These are phyloP conservation scores for Chironomus riparius DNA, from an alignment of 2,888 invertebrate genomes.

Conservation along the genomic window DNA sequence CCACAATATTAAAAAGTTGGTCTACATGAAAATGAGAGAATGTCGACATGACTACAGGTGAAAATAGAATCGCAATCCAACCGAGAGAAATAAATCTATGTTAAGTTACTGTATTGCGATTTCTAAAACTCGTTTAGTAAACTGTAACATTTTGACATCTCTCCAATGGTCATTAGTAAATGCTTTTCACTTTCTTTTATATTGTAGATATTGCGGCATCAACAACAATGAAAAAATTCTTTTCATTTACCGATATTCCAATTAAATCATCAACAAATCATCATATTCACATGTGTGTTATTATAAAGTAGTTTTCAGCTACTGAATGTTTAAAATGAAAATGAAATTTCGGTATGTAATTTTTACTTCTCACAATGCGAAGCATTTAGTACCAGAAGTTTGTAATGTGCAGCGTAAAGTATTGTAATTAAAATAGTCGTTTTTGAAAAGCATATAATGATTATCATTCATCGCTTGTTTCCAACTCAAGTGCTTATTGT, in stretches of 20 bases:
- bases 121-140: neutral
- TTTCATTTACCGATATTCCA: neutral
- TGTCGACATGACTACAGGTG: no score
- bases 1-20: no score
- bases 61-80: no score
- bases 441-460: no score
- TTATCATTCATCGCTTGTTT: no score
- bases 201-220: neutral
- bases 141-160: neutral
- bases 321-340: neutral
- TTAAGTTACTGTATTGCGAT: no score
- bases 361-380: neutral
- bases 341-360: conserved; percentile 7
- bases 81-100: no score
- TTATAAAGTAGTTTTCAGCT: neutral
- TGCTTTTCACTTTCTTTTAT: neutral
- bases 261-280: neutral
- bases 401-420: neutral
- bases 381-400: neutral
- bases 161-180: neutral
- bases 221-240: neutral
- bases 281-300: neutral
- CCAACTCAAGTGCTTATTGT: no score
- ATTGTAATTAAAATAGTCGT: neutral
- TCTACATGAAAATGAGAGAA: no score